A percentile compares a stretch with the other conserved stretches of the same genome.
These are phyloP conservation scores for Meloidogyne floridensis DNA, from an alignment of 1,140 invertebrate species.

Conservation along the genomic window DNA sequence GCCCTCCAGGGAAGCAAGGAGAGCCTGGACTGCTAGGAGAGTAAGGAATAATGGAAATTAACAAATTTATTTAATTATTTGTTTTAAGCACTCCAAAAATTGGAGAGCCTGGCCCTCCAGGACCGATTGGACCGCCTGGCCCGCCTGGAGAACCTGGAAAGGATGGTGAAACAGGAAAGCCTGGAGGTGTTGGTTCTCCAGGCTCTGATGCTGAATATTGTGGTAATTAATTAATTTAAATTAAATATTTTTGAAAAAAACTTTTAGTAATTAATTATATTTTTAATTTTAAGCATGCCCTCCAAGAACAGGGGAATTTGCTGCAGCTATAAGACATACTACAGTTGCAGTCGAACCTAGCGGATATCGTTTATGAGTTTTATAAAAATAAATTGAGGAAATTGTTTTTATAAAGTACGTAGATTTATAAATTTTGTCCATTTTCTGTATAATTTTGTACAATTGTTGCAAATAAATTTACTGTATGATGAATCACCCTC, in stretches of 20 bases:
- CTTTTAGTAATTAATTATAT: not conserved
- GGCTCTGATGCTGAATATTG: constrained; percentile 41
- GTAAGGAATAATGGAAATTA: not conserved
- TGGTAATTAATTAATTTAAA: not conserved
- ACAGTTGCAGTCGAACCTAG: not conserved
- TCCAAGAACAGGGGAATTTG: constrained; percentile 20
- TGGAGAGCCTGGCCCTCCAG: constrained; percentile 24
- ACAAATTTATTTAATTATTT: not conserved
- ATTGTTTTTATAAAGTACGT: no score
- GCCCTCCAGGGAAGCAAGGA: constrained; percentile 11
- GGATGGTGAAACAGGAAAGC: constrained; percentile 27
- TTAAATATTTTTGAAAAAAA: not conserved
- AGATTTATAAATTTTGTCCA: no score
- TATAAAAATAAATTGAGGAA: not conserved
- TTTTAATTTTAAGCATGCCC: constrained; percentile 15
- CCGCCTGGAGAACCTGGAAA: constrained; percentile 25
- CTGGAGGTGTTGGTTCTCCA: constrained; percentile 32
- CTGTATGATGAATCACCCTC: no score
- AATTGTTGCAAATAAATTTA: no score
- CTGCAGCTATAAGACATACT: not conserved
- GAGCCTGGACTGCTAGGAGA: constrained; percentile 15
- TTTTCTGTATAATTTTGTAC: no score
- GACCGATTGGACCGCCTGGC: constrained; percentile 32
- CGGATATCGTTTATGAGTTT: not conserved
- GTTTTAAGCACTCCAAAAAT: constrained; percentile 6